These are phyloP conservation scores for Diaprepes abbreviatus DNA, from an alignment of 2,888 invertebrate genomes.

Conservation along the genomic window DNA sequence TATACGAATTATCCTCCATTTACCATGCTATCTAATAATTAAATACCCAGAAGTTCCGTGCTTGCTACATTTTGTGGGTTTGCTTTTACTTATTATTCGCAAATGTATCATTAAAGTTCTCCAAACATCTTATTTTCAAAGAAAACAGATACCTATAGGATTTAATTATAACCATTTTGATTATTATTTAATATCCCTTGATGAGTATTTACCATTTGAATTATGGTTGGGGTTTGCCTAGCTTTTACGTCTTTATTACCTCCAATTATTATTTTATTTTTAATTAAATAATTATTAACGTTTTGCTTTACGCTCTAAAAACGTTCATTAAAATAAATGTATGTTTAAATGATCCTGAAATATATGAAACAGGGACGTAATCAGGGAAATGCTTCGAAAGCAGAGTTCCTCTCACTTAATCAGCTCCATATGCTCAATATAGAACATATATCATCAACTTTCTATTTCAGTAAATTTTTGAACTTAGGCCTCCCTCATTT, in stretches of 20 bases:
- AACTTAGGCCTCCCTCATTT: too few species aligned
- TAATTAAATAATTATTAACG: not conserved
- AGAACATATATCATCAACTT: too few species aligned
- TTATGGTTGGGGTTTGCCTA: not conserved
- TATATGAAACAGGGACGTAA: too few species aligned
- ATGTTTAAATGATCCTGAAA: too few species aligned
- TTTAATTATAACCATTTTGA: slow-evolving; percentile 14
- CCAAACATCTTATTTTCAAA: slow-evolving; percentile 11
- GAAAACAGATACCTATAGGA: not conserved
- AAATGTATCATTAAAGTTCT: not conserved
- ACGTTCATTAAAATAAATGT: not conserved
- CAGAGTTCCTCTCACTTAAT: too few species aligned
- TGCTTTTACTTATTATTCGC: slow-evolving; percentile 7
- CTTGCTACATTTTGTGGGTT: not conserved
- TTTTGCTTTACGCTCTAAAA: not conserved
- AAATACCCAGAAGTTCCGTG: slow-evolving; percentile 10
- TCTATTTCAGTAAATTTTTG: too few species aligned
- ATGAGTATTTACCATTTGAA: slow-evolving; percentile 6
- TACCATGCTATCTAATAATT: not conserved
- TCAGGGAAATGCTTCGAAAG: too few species aligned
- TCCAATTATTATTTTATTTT: not conserved
- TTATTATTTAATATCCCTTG: slow-evolving; percentile 7
- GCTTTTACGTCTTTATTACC: slow-evolving; percentile 1
- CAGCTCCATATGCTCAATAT: too few species aligned
- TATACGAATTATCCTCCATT: not conserved